Base-by-base conservation (phyloP, 2,888 invertebrate species). In the Hypselothyrea guttata region DNA sequence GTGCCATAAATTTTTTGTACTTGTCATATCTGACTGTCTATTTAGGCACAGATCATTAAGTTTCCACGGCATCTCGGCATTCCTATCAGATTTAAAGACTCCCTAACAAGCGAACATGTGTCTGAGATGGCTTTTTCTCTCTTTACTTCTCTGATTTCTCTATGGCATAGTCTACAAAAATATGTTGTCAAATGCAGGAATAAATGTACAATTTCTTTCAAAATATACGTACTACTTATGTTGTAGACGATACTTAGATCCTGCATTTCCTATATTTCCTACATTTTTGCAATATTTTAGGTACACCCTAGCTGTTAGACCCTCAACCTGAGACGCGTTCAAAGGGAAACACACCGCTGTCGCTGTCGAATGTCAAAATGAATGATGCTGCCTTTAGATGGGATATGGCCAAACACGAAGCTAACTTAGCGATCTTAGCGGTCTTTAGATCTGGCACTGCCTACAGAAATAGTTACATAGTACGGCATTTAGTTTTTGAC, bases 21-120 rank as follows among this genome's bases (percentile, higher is more conserved):
- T 68, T 81, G 86, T 85, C 86, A 81, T 86, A 86, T 81, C 79
- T 65, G 53, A 16, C 54, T 81, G 68, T 75, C 61, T 44, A 73
- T 86, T 86, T 84, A 86, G 82, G 53, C 61, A 81, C 86, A 81
- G 78, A 67, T 86, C 81, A 81, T 81, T 81, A 86, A 81, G 81
- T 86, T 81, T 66, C 61, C 63, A 70, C 73, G 70, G 76, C 57
- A 38, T 40, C 56, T 48, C 47, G 13, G 27, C 33, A 55, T 45
- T 44, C 45, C 56, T 75, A 81, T 84, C 86, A 57, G 84, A 76
- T 86, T 79, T 81, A 83, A 79, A 61, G 79, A 68, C 41, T 48
- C 31, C 37, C 28, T 28, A 34, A 45, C 15, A 65, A 30, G 34
- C 7, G 35, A 64, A 68, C 77, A 77, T 77, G 84, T 77, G 78